Percentiles rank a stretch among this genome's conserved stretches.
These are phyloP conservation scores for Myotis daubentonii DNA, from an alignment of 2,797 vertebrate species.

Conservation along the genomic window DNA sequence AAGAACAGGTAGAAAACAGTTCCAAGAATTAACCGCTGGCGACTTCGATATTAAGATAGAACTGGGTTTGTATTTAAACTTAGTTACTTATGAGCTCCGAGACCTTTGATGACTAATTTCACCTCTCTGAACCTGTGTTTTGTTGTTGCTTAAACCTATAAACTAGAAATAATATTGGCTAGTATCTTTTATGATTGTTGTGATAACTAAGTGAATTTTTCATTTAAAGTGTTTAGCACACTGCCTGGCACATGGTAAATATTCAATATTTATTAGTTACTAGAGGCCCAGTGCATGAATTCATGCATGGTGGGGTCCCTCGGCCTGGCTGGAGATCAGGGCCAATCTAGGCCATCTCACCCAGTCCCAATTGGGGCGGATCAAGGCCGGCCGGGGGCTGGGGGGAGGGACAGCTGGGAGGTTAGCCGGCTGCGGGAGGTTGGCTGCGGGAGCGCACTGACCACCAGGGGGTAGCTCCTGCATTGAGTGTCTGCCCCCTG, in stretches of 20 bases:
- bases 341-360: too few species aligned
- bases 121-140: constrained; percentile 25
- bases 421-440: too few species aligned
- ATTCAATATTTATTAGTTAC: background rate
- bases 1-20: background rate
- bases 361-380: too few species aligned
- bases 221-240: background rate
- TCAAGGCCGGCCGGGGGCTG: too few species aligned
- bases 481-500: too few species aligned
- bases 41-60: background rate
- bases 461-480: too few species aligned
- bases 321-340: too few species aligned
- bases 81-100: constrained; percentile 4
- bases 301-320: too few species aligned
- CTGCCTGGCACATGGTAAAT: background rate
- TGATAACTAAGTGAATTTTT: constrained; percentile 3
- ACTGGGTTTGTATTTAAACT: constrained; percentile 21
- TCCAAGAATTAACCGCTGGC: background rate
- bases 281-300: too few species aligned
- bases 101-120: background rate
- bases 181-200: background rate
- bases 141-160: constrained; percentile 4
- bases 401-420: too few species aligned
- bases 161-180: constrained; percentile 8
- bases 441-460: too few species aligned